Base-by-base conservation (phyloP, 2,113 vertebrate genomes). In the Phalacrocorax pelagicus region DNA sequence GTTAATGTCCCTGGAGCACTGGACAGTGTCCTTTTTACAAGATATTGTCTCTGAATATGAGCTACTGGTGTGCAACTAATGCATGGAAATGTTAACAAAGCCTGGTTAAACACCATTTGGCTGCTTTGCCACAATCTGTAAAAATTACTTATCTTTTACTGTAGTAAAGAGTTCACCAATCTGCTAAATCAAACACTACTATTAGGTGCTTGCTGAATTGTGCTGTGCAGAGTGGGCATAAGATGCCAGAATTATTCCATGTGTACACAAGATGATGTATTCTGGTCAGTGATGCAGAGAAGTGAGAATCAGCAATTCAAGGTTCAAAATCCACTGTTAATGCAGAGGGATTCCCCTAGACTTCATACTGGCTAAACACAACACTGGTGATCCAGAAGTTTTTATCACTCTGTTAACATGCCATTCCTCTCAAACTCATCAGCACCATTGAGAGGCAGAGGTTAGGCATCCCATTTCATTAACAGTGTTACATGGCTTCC, bases 141-240 rank as follows among this genome's bases (percentile, higher is more conserved):
- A 86, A 83, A 91, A 70, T 84, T 11, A 92, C 36, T 90, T 32
- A 51, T 59, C 44, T 84, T 90, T 82, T 84, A 57, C 22, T 65
- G 30, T n/a, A 65, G 54, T 51, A 52, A 69, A 86, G 72, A 95
- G 93, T 95, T 93, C 92, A 96, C 18, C 58, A 82, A 75, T 36
- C 27, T 88, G 51, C 75, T 95, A 92, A 86, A 80, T 86, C 72
- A 92, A 95, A 85, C 36, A 77, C 11, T 74, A 16, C 15, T 80
- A 36, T 54, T 88, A 71, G 40, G 12, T 38, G 12, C 26, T 81
- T 94, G 40, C 47, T 86, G 73, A 86, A 81, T 47, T 38, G 19
- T 40, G 49, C 21, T 70, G 29, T 3, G 52, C 58, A 63, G 38
- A 80, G 40, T 0, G 2, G 55, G 36, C 38, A 19, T 24, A 57